phyloP scores from a whole-genome alignment of 1,140 invertebrate genomes.

The Magallana gigas region DNA sequence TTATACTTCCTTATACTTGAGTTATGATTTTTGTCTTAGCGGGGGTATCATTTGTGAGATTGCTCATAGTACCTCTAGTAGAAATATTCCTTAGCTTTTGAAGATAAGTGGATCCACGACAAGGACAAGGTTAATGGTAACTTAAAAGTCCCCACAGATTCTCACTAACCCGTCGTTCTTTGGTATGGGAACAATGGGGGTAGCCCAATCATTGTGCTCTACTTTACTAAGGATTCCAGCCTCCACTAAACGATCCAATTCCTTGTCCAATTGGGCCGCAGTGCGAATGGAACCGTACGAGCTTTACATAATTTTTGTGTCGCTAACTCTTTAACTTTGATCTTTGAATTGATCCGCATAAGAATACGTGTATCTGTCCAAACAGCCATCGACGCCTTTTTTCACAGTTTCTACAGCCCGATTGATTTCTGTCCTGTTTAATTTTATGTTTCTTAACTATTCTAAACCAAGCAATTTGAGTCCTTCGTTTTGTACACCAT shows the following conservation, averaged over 20 bases:
- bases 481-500: neutral
- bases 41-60: too few species aligned
- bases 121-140: neutral
- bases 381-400: neutral
- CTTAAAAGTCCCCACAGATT: neutral
- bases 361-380: neutral
- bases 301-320: conserved; percentile 3
- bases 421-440: neutral
- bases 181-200: neutral
- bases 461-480: neutral
- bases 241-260: neutral
- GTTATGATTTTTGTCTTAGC: too few species aligned
- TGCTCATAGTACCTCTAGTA: too few species aligned
- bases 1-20: too few species aligned
- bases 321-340: neutral
- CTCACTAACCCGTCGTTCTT: neutral
- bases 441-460: neutral
- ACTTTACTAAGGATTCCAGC: neutral
- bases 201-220: neutral
- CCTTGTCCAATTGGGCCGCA: neutral
- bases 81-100: too few species aligned
- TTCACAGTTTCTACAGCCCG: neutral
- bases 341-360: neutral
- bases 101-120: neutral
- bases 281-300: neutral